Evolutionary conservation across 2,113 vertebrate genomes (phyloP), one percentile per base, ranked within the genome.

Genomic region (Leptosomus discolor): DNA sequence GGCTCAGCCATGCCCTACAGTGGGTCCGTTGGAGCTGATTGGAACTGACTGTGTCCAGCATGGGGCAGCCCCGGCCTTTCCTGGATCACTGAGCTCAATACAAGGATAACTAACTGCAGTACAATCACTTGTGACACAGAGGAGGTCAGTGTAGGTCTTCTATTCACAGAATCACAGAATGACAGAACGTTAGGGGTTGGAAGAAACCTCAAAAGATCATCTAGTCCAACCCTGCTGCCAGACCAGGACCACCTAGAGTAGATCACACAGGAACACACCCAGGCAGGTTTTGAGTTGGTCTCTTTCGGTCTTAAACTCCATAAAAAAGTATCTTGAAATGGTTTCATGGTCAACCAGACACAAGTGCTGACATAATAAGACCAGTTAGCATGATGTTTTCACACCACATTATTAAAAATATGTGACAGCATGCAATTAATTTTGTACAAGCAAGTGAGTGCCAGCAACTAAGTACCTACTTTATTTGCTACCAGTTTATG

Each of bases 1-100:
- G 63, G 53, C 24, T 73, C 2, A 12, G 5, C 36, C 7, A 8
- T 63, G 50, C 22, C 36, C 41, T 65, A 36, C 0, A 0, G 16
- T 11, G 54, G 54, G 46, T 65, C 26, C 37, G 24, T 29, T 75
- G 50, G 50, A 63, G 27, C 13, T 5, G 8, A 9, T 29, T 36
- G 51, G 32, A 77, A 39, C 11, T 14, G 14, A 7, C n/a, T 20
- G 43, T 58, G 43, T 22, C 11, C 3, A 6, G 67, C 19, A 48
- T 0, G 1, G 30, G 57, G 56, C 63, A 81, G 27, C 29, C 32
- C 61, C 5, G 5, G 19, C n/a, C 22, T 64, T 19, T 86, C 39
- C 43, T 51, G 60, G 23, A 16, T 48, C 51, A 36, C 34, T 58
- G 58, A 80, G 43, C 67, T 58, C 26, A 36, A 2, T 30, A 24